phyloP scores from a whole-genome alignment of 2,113 vertebrate genomes.

The Prochilodus magdalenae region DNA sequence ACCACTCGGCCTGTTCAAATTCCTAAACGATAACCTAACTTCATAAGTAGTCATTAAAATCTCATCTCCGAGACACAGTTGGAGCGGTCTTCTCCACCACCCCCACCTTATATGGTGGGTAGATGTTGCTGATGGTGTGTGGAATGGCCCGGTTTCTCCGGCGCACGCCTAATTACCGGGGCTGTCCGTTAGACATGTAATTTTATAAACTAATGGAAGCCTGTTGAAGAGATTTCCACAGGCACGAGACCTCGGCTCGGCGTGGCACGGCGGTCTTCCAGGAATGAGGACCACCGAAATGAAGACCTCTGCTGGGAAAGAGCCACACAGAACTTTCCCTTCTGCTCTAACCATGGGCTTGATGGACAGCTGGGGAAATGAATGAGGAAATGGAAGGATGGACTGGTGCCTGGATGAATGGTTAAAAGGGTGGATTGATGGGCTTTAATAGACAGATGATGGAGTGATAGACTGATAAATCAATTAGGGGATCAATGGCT shows the following conservation, averaged over 20 bases:
- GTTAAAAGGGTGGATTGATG: constrained; percentile 3
- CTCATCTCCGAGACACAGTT: constrained; percentile 54
- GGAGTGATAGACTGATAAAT: neutral
- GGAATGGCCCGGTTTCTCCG: constrained; percentile 39
- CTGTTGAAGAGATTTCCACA: constrained; percentile 18
- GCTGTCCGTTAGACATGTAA: constrained; percentile 48
- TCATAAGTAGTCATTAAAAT: constrained; percentile 60
- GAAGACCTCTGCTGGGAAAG: neutral
- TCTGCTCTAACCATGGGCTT: neutral
- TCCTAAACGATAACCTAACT: constrained; percentile 32
- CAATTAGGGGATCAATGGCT: neutral
- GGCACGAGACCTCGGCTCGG: constrained; percentile 28
- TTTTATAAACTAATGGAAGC: constrained; percentile 35
- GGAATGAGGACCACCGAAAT: neutral
- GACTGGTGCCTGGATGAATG: neutral
- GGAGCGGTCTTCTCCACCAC: constrained; percentile 48
- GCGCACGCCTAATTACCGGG: constrained; percentile 55
- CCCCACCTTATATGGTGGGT: constrained; percentile 14
- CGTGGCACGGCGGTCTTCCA: neutral
- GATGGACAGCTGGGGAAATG: neutral
- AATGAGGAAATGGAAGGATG: neutral
- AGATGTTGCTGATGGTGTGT: constrained; percentile 53
- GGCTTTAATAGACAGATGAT: too few relatives aligned
- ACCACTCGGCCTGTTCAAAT: neutral
- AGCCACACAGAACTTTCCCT: neutral